Evolutionary conservation across 1,140 invertebrate species (phyloP), one percentile per base, ranked within the genome.

Genomic region (Homalodisca vitripennis): DNA sequence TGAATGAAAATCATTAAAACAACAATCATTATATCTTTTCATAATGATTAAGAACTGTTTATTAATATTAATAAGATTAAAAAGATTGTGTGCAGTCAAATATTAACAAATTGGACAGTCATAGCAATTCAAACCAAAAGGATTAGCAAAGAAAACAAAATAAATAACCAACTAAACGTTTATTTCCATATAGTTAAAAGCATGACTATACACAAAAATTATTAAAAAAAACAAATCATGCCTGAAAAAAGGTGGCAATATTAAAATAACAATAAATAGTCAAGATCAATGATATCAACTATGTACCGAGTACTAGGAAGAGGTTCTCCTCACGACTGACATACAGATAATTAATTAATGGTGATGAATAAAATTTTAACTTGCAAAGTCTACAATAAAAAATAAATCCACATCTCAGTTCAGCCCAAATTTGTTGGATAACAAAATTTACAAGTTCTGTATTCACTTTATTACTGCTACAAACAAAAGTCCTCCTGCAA

Each of bases 131-230:
- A n/a, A n/a, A n/a, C n/a, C 6, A 41, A 41, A 41, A 41, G 34
- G 34, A 41, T 17, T 10, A 17, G 6, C 17, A 41, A 41, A 41
- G 34, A 60, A 60, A 60, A 60, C 55, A 60, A 60, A 60, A 60
- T 53, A 53, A 60, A 60, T 60, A 60, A 60, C 55, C 24, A 60
- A 60, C 55, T 60, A 60, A 60, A 60, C 55, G 2, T 60, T 60
- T 60, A 60, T 60, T 60, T 60, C 55, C 55, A 60, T 24, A 27
- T 60, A 60, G 55, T 60, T 60, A 27, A 51, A 60, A 60, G 26
- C 24, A 27, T 6, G 55, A 60, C 55, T 60, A 60, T 60, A 27
- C 14, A 27, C 14, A 26, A 60, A 27, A 10, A 41, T 41, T 10
- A 41, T 41, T 41, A 10, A 27, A 60, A 60, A 60, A 27, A 60